Percentiles rank a stretch among this genome's conserved stretches.
These are phyloP conservation scores for Sphinx pinastri DNA, from an alignment of 2,888 invertebrate genomes.

Conservation along the genomic window DNA sequence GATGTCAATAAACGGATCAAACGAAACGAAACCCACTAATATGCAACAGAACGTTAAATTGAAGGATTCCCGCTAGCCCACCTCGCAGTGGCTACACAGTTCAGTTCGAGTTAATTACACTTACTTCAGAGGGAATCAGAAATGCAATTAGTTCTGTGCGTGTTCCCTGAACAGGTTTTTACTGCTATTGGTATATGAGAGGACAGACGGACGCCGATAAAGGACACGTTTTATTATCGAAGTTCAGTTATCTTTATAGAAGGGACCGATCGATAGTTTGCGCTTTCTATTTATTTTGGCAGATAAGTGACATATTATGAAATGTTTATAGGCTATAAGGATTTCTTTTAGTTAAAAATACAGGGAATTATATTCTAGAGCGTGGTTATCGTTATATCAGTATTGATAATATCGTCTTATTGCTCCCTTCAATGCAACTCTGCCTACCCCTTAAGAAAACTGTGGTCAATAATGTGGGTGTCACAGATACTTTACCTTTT, in stretches of 20 bases:
- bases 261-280: constrained; percentile 18
- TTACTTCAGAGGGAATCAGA: constrained; percentile 73
- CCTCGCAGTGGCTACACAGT: constrained; percentile 18
- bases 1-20: background rate
- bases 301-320: background rate
- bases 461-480: no score
- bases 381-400: no score
- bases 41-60: constrained; percentile 17
- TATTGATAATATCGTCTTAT: no score
- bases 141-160: constrained; percentile 76
- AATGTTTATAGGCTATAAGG: background rate
- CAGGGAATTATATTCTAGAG: no score
- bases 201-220: constrained; percentile 20
- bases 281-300: constrained; percentile 11
- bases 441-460: no score
- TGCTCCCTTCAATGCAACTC: no score
- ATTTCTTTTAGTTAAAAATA: background rate
- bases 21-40: constrained; percentile 2
- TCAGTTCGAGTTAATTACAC: constrained; percentile 68
- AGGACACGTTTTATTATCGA: constrained; percentile 26
- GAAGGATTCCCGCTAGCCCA: constrained; percentile 12
- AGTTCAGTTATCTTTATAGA: constrained; percentile 24
- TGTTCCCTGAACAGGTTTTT: constrained; percentile 41
- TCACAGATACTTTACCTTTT: no score
- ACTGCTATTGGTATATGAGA: constrained; percentile 26